phyloP scores from a whole-genome alignment of 2,113 vertebrate genomes.

The Oncorhynchus gorbuscha region DNA sequence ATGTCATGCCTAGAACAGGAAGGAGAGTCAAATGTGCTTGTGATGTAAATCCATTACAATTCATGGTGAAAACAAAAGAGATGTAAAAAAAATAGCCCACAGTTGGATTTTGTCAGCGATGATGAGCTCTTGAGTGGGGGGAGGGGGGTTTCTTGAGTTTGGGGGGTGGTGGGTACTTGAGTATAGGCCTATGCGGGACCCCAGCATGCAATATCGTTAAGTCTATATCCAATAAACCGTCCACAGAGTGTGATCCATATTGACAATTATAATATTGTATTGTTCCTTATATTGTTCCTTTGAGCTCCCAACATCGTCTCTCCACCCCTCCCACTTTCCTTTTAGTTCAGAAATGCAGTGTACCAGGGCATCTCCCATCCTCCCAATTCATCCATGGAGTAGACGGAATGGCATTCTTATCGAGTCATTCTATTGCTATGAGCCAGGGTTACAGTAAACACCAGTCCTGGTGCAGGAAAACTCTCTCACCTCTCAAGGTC shows the following conservation, averaged over 20 bases:
- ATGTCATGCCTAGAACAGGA: too few species aligned
- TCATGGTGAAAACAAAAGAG: too few species aligned
- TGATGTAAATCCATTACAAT: too few species aligned
- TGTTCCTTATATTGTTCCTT: neutral
- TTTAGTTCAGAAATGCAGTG: neutral
- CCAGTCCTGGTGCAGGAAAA: neutral
- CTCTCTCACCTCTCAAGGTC: slow-evolving; percentile 11
- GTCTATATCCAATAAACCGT: too few species aligned
- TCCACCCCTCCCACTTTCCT: neutral
- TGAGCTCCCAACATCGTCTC: neutral
- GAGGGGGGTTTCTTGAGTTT: too few species aligned
- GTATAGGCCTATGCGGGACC: neutral
- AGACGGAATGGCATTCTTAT: neutral
- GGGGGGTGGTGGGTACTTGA: neutral
- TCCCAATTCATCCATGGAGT: neutral
- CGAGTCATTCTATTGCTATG: neutral
- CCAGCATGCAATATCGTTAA: neutral
- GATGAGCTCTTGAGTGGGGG: too few species aligned
- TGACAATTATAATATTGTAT: neutral
- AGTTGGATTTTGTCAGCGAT: too few species aligned
- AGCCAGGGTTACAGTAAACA: neutral
- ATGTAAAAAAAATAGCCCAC: too few species aligned
- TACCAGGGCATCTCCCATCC: neutral
- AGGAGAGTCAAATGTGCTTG: too few species aligned
- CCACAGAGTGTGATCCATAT: neutral